These are phyloP conservation scores for Epistrophe grossulariae DNA, from an alignment of 2,888 invertebrate species.

Conservation along the genomic window DNA sequence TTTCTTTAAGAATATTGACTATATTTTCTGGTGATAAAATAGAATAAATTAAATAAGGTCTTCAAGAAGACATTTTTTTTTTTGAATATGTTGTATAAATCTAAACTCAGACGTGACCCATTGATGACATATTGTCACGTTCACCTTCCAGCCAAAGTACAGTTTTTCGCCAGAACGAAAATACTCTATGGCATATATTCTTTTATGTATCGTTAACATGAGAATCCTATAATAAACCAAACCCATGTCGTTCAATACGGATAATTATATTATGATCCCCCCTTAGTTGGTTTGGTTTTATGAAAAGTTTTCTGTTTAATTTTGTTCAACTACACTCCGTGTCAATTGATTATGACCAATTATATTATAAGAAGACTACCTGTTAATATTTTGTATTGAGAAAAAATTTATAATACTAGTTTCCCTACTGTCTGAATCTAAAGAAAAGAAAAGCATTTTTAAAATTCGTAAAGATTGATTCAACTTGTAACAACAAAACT, in stretches of 20 bases:
- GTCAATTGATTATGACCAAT: background rate
- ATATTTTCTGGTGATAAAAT: background rate
- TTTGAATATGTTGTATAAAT: background rate
- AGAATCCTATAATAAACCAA: constrained; percentile 51
- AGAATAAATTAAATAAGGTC: background rate
- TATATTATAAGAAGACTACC: too few species aligned
- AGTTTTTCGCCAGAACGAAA: constrained; percentile 10
- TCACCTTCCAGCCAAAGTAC: constrained; percentile 28
- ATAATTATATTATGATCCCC: background rate
- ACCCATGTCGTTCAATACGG: constrained; percentile 25
- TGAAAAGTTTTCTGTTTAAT: background rate
- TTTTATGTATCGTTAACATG: constrained; percentile 53
- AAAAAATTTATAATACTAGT: too few species aligned
- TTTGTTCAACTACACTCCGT: background rate
- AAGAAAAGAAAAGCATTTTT: too few species aligned
- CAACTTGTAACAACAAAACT: too few species aligned
- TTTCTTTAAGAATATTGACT: background rate
- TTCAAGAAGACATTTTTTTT: too few species aligned
- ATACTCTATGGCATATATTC: constrained; percentile 25
- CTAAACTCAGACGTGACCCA: constrained; percentile 4
- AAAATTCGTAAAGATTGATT: too few species aligned
- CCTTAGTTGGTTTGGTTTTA: background rate
- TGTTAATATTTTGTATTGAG: too few species aligned
- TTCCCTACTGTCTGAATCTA: too few species aligned
- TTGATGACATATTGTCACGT: constrained; percentile 65